Evolutionary conservation across 2,113 vertebrate genomes (phyloP).

Genomic region (Muntiacus muntjak): DNA sequence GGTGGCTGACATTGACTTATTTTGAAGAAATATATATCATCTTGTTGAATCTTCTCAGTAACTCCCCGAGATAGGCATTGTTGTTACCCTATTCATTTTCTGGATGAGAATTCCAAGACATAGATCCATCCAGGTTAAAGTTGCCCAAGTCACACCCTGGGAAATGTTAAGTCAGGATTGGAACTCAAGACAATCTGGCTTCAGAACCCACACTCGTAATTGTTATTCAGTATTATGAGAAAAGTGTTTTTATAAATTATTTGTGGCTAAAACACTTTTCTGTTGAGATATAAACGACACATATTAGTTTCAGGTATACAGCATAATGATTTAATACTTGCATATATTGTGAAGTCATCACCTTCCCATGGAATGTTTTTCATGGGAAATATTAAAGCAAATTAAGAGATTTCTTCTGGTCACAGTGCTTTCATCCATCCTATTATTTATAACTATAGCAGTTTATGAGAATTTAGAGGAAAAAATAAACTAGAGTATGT

Average conservation of each 20-base stretch:
- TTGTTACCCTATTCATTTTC: not conserved
- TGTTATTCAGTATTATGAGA: accelerated
- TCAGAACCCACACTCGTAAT: not conserved
- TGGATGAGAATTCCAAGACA: not conserved
- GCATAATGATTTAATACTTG: not conserved
- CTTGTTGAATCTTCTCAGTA: not conserved
- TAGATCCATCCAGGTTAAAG: no score
- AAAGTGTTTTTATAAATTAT: not conserved
- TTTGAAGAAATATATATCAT: not conserved
- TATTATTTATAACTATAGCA: not conserved
- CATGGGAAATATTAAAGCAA: not conserved
- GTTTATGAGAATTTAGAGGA: not conserved
- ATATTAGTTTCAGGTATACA: not conserved
- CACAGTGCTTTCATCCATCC: not conserved
- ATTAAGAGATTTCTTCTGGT: not conserved
- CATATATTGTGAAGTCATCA: not conserved
- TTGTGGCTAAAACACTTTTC: not conserved
- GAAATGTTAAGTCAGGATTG: not conserved
- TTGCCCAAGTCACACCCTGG: not conserved
- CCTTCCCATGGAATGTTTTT: not conserved
- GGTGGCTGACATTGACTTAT: not conserved
- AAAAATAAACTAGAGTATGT: no score
- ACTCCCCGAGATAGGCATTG: not conserved
- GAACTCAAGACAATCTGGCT: not conserved
- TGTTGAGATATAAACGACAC: not conserved